These are phyloP conservation scores for Calvadosia cruxmelitensis DNA, from an alignment of 30 jellyfish, hydroid and myxozoan genomes.

Conservation along the genomic window DNA sequence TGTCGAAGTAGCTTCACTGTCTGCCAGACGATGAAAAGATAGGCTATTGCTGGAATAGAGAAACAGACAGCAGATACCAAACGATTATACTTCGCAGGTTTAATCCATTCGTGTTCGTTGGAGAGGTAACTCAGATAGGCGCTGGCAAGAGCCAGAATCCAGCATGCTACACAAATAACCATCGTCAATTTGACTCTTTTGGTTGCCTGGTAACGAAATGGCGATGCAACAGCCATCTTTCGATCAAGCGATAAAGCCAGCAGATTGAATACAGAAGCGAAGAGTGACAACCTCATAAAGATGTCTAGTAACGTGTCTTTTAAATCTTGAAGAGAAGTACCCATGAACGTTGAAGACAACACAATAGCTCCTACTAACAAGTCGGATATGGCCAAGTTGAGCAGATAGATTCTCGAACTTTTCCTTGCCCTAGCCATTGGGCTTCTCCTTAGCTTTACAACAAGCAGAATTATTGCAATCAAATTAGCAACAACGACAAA, in stretches of 20 bases:
- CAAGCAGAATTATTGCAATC: neutral
- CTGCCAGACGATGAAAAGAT: neutral
- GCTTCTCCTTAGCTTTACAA: neutral
- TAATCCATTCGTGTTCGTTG: neutral
- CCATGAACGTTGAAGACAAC: neutral
- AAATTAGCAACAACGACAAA: neutral
- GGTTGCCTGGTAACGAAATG: slow-evolving; percentile 18
- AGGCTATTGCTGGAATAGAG: slow-evolving; percentile 8
- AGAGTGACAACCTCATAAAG: slow-evolving; percentile 23
- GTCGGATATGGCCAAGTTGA: slow-evolving; percentile 43
- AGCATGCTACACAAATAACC: slow-evolving; percentile 1
- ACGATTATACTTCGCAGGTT: slow-evolving; percentile 3
- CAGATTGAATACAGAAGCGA: slow-evolving; percentile 28
- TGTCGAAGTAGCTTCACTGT: neutral
- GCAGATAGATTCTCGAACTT: slow-evolving; percentile 13
- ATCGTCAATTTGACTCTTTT: neutral
- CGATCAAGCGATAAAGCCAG: slow-evolving; percentile 42
- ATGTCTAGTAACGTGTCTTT: too few relatives aligned
- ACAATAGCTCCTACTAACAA: slow-evolving; percentile 28
- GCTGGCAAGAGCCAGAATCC: slow-evolving; percentile 17
- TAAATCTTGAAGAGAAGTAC: neutral
- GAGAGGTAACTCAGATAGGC: slow-evolving; percentile 7
- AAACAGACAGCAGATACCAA: slow-evolving; percentile 9
- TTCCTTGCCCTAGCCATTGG: neutral
- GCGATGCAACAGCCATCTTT: slow-evolving; percentile 10